Percentiles rank a stretch among this genome's conserved stretches.
Evolutionary conservation across 92 coral and sea anemone genomes (phyloP).

Genomic region (Palythoa grandiflora): DNA sequence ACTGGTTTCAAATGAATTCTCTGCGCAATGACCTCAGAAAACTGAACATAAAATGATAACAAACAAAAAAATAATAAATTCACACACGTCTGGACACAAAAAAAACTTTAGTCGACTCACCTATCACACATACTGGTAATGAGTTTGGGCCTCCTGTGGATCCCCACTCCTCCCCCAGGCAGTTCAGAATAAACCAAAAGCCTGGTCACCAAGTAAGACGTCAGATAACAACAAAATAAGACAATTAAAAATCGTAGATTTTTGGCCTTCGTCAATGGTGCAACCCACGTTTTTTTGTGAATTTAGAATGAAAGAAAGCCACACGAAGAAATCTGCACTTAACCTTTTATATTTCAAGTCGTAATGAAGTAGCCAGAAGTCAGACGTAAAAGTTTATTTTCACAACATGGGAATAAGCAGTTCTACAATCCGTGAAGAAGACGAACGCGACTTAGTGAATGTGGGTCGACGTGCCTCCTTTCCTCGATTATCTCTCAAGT

Average conservation of each 20-base stretch:
- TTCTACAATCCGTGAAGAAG: constrained; percentile 23
- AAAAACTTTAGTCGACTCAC: no score
- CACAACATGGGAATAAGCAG: constrained; percentile 27
- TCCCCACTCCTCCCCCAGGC: neutral
- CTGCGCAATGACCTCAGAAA: no score
- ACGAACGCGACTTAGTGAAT: constrained; percentile 1
- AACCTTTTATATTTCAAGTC: neutral
- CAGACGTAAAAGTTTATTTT: neutral
- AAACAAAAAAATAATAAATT: no score
- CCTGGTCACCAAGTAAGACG: constrained; percentile 42
- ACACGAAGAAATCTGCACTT: neutral
- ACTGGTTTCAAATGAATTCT: no score
- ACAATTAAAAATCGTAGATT: constrained; percentile 3
- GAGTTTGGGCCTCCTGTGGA: no score
- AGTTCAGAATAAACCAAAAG: neutral
- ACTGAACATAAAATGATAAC: no score
- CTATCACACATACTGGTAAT: no score
- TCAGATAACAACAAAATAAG: constrained; percentile 35
- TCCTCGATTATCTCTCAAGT: constrained; percentile 80
- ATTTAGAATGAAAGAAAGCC: constrained; percentile 3
- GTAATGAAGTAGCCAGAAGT: constrained; percentile 1
- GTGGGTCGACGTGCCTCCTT: constrained; percentile 69
- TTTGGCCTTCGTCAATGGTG: neutral
- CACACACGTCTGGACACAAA: no score
- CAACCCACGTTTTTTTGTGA: constrained; percentile 27